phyloP scores from a whole-genome alignment of 2,888 invertebrate species.

The Catocala nupta region DNA sequence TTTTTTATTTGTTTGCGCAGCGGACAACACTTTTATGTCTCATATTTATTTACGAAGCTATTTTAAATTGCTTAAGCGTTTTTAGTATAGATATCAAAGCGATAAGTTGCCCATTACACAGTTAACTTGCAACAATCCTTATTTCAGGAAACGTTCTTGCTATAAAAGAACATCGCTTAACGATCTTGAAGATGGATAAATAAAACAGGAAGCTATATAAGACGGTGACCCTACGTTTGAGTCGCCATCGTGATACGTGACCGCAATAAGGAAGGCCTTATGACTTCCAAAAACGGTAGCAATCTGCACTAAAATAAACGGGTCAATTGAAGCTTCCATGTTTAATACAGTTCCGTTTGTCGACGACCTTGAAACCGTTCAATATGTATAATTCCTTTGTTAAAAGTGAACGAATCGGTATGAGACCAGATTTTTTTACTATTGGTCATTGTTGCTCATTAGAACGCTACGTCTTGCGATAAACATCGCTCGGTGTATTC shows the following conservation, averaged over 20 bases:
- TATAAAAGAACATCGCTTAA: conserved; percentile 30
- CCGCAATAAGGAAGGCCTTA: conserved; percentile 58
- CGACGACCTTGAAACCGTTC: conserved; percentile 48
- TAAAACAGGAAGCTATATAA: conserved; percentile 46
- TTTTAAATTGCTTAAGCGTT: no score
- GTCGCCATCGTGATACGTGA: conserved; percentile 55
- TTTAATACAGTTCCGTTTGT: conserved; percentile 46
- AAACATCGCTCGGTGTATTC: conserved; percentile 59
- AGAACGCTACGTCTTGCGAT: conserved; percentile 52
- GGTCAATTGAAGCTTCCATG: conserved; percentile 55
- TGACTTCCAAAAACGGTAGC: conserved; percentile 48
- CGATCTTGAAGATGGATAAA: conserved; percentile 23
- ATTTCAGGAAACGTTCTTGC: conserved; percentile 13
- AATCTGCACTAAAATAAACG: conserved; percentile 53
- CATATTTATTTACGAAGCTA: no score
- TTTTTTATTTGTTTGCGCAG: conserved; percentile 14
- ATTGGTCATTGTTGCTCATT: conserved; percentile 46
- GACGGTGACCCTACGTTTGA: conserved; percentile 52
- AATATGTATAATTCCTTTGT: conserved; percentile 44
- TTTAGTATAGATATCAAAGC: no score
- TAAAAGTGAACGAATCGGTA: conserved; percentile 18
- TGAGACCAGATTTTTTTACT: conserved; percentile 38
- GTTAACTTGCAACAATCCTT: no score
- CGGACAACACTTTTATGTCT: conserved; percentile 10
- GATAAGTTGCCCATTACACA: no score